Evolutionary conservation across 2,888 invertebrate species (phyloP), one percentile per base, ranked within the genome.

Genomic region (Boloria euphrosyne): DNA sequence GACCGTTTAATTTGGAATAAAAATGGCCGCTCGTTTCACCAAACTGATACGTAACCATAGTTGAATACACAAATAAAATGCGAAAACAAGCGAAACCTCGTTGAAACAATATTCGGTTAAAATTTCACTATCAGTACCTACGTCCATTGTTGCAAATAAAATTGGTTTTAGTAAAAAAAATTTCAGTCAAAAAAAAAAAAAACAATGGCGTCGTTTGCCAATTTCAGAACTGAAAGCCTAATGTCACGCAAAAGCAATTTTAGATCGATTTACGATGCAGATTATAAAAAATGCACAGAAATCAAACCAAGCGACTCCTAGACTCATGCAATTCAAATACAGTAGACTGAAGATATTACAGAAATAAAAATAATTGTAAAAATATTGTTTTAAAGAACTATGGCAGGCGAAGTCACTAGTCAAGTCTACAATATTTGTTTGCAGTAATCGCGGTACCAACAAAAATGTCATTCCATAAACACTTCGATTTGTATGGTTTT

Each of bases 381-480:
- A 31, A 31, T 10, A 31, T 10, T 31, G 31, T 7, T 10, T 31
- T 31, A 31, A 31, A n/a, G n/a, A 14, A 3, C 10, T 14, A 3
- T 44, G 17, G 18, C 18, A 55, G 1, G 10, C 10, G 1, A 18
- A 13, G 17, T 13, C 13, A 4, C 2, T 22, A 55, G 22, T 22
- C 22, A 51, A 17, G 52, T 63, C 69, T 61, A 70, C 60, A 31
- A 47, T 63, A 51, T 62, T 68, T 62, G 64, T 31, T 64, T 63
- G 68, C 81, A 79, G 70, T 71, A 72, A 74, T 77, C 74, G 78
- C 74, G 71, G 78, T 78, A 81, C 78, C 77, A 81, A 79, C 78
- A 78, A 73, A 80, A 68, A 83, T 74, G 74, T 84, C 89, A 90
- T 89, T 89, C 90, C 85, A 84, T 83, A 82, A 86, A 88, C 82